Base-by-base conservation (phyloP, 2,888 invertebrate species). In the Drosophila mimica region DNA sequence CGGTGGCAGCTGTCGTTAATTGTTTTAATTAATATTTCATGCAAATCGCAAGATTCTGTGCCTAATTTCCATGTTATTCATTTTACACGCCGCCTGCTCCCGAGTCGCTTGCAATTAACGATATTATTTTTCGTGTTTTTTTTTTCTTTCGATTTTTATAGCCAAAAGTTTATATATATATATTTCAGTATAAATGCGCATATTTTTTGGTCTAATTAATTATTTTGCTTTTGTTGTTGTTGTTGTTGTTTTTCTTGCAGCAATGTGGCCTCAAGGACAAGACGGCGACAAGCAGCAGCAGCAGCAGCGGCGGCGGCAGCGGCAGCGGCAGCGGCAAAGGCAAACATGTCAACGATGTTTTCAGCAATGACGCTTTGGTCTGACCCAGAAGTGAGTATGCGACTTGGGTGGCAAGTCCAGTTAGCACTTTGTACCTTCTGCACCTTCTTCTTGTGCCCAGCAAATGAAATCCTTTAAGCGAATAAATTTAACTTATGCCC, bases 291-390 rank as follows among this genome's bases (percentile, higher is more conserved):
- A n/a, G 30, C 34, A 25, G 46, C 66, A 64, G 36, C 65, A 36
- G 51, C 76, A 62, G 70, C 52, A 25, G 46, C 67, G 25, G 25
- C 79, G 53, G 70, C 52, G 20, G 46, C 67, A 3, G 25, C 79
- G 53, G 46, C 66, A 64, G 36, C 65, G 31, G 51, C 76, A 62
- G 70, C 52, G 46, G 46, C 67, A 83, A 77, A 65, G 91, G 90
- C 76, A 93, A 93, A 79, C 93, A 93, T 88, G 92, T 93, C 88
- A 93, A 93, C 86, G 93, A 93, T 81, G 93, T 93, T 77, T 91
- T 91, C 81, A 92, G 91, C 87, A 92, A 93, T 73, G 93, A 93
- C 75, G 91, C 91, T 70, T 80, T 89, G 84, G 93, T 93, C 91
- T 93, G 92, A 93, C 93, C 92, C 87, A 86, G 88, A 90, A 92